Conservation (phyloP, 2,113 vertebrate genomes). For the Periophthalmodon schlosseri region DNA sequence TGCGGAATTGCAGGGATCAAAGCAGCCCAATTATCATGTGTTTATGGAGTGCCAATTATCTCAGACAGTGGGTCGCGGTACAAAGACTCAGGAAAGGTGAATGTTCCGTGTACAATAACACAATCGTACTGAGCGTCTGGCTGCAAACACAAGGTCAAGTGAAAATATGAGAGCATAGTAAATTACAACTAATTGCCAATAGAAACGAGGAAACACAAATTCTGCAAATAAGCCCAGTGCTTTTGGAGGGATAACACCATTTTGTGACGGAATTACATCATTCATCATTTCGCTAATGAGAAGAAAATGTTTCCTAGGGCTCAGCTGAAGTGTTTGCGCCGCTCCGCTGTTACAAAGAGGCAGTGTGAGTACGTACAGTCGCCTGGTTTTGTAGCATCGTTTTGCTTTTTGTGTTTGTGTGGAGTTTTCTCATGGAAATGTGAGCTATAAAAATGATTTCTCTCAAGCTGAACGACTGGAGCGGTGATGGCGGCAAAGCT, state of each 20-base stretch:
- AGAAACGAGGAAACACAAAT: constrained; percentile 30
- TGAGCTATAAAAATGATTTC: not conserved
- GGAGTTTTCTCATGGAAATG: not conserved
- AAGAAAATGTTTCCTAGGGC: constrained; percentile 34
- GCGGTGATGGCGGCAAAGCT: not conserved
- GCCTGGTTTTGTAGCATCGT: constrained; percentile 1
- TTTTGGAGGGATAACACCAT: constrained; percentile 38
- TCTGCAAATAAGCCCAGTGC: constrained; percentile 25
- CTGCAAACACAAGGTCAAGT: constrained; percentile 44
- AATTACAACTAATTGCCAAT: constrained; percentile 56
- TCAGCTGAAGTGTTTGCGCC: constrained; percentile 32
- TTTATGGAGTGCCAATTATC: constrained; percentile 76
- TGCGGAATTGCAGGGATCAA: constrained; percentile 73
- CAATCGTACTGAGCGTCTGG: constrained; percentile 29
- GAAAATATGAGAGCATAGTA: constrained; percentile 44
- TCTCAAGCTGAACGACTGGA: not conserved
- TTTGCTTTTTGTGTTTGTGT: not conserved
- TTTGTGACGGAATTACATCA: constrained; percentile 55
- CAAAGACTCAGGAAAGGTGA: constrained; percentile 59
- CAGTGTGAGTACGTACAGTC: not conserved
- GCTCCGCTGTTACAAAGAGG: not conserved
- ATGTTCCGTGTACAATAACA: constrained; percentile 47
- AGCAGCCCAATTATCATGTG: constrained; percentile 74
- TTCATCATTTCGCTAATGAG: constrained; percentile 55
- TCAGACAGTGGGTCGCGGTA: constrained; percentile 60